Percentiles rank a stretch among this genome's conserved stretches.
Conservation (phyloP, 2,797 vertebrate species). For the Adelosebastes latens region DNA sequence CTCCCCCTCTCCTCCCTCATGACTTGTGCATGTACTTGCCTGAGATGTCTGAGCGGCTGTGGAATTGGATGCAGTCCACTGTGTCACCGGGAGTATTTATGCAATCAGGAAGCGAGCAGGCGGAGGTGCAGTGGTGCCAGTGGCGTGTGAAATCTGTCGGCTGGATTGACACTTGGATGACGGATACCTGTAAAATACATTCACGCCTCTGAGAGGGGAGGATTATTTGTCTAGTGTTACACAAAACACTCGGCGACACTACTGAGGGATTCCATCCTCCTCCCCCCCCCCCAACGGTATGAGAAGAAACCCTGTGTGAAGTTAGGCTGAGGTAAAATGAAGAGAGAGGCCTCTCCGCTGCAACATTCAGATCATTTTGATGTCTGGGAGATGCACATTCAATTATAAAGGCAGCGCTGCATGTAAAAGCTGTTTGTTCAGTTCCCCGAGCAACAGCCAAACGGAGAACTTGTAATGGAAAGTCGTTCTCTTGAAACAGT, state of each 20-base stretch:
- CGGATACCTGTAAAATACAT: constrained; percentile 86
- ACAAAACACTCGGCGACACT: constrained; percentile 82
- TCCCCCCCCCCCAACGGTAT: constrained; percentile 34
- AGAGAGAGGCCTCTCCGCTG: constrained; percentile 58
- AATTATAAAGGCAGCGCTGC: constrained; percentile 81
- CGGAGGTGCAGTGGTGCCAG: constrained; percentile 75
- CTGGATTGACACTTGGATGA: constrained; percentile 85
- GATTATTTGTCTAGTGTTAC: constrained; percentile 82
- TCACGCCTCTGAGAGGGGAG: constrained; percentile 79
- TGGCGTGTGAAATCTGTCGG: constrained; percentile 86
- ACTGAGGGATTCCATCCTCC: constrained; percentile 69
- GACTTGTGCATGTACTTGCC: constrained; percentile 63
- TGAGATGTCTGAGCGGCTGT: constrained; percentile 65
- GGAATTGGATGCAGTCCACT: constrained; percentile 80
- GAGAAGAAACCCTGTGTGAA: constrained; percentile 67
- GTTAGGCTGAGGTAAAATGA: constrained; percentile 73
- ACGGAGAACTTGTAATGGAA: constrained; percentile 82
- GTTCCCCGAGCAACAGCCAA: constrained; percentile 75
- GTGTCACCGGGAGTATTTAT: constrained; percentile 75
- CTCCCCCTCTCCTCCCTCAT: constrained; percentile 2
- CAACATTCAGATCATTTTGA: constrained; percentile 73
- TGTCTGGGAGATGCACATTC: constrained; percentile 80
- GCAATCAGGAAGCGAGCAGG: constrained; percentile 73
- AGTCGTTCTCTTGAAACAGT: constrained; percentile 81
- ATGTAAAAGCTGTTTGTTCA: constrained; percentile 77